Evolutionary conservation across 35 echinoderm and acorn worm genomes (phyloP), one percentile per base, ranked within the genome.

Genomic region (Anneissia japonica): DNA sequence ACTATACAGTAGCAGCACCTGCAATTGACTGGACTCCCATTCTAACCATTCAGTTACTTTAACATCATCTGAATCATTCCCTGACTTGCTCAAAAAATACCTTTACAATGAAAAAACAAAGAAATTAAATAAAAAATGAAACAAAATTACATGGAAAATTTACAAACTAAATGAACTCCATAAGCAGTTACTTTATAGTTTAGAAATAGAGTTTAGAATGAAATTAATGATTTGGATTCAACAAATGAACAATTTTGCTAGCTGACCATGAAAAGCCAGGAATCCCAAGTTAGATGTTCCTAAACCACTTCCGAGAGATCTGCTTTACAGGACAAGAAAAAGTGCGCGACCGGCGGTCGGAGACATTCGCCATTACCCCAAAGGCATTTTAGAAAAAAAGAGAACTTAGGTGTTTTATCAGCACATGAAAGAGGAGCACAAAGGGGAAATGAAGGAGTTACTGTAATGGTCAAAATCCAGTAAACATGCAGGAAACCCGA

Each of bases 1-100:
- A 23, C 23, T 23, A 31, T 23, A 31, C 75, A 28, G 3, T 16
- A 38, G 2, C 31, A 31, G 16, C n/a, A 91, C 93, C 93, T 92
- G 93, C 45, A 96, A 79, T 82, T 92, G 90, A 35, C 86, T 86
- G 30, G 90, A 43, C 75, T 96, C 93, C 93, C 93, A 96, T 38
- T 96, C 93, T 36, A 96, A 38, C 93, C 93, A 96, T 36, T 88
- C 74, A 3, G 87, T 41, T 9, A 96, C 87, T 45, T 75, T 45
- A 36, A 89, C 51, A 56, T 89, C 79, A 46, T 86, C 74, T 4
- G 28, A 55, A 83, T 92, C 83, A 38, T 85, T 82, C 1, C 51
- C 83, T 0, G 35, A 79, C 19, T 87, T 55, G 31, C 39, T 74
- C n/a, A 96, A 79, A 3, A 96, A 4, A 74, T 92, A 96, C 72